phyloP scores from a whole-genome alignment of 2,888 invertebrate species.

The Dusona sp. region DNA sequence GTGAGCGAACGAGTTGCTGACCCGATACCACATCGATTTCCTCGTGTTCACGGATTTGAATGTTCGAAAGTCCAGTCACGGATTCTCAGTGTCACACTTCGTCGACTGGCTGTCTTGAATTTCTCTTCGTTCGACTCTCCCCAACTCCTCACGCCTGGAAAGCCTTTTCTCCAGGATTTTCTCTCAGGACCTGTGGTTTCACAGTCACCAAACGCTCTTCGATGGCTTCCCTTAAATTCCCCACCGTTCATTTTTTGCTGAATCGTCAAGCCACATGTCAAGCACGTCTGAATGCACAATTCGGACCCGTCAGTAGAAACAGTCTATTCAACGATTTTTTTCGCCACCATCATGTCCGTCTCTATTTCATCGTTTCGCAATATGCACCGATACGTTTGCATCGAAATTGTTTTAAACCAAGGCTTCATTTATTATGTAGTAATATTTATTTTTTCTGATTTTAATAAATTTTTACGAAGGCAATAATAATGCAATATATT shows the following conservation, averaged over 20 bases:
- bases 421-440: not conserved
- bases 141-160: constrained; percentile 25
- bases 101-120: constrained; percentile 69
- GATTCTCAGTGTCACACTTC: constrained; percentile 75
- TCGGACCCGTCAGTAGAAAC: constrained; percentile 44
- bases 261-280: constrained; percentile 48
- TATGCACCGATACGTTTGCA: constrained; percentile 58
- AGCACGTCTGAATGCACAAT: constrained; percentile 38
- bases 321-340: constrained; percentile 53
- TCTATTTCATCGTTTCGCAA: constrained; percentile 56
- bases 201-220: constrained; percentile 42
- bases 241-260: constrained; percentile 54
- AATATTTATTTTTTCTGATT: not conserved
- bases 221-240: constrained; percentile 11
- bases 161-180: constrained; percentile 60
- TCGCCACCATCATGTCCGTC: constrained; percentile 38
- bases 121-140: constrained; percentile 53
- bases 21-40: constrained; percentile 72
- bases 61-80: constrained; percentile 75
- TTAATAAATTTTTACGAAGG: not conserved
- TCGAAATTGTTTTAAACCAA: not conserved
- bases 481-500: not conserved
- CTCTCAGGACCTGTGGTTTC: constrained; percentile 37
- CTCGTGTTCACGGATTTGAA: constrained; percentile 72
- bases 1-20: constrained; percentile 35